phyloP scores from a whole-genome alignment of 2,888 invertebrate genomes.

The Amphimallon solstitiale region DNA sequence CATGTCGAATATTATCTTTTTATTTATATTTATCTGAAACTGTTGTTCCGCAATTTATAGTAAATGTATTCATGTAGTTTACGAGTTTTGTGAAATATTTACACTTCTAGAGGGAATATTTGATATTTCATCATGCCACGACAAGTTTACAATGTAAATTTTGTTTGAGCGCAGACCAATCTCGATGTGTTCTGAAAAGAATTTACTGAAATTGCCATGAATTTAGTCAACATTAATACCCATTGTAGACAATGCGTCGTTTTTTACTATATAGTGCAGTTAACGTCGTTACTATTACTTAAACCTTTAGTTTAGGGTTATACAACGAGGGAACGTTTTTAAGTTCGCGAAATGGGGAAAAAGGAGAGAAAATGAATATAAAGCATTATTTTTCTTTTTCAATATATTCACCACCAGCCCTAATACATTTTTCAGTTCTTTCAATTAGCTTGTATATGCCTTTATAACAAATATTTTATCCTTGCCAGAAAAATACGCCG shows the following conservation, averaged over 20 bases:
- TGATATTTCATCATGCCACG: constrained; percentile 38
- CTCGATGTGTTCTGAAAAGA: constrained; percentile 24
- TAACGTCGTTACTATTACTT: neutral
- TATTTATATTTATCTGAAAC: constrained; percentile 25
- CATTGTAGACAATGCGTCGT: neutral
- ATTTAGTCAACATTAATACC: constrained; percentile 18
- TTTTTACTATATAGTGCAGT: neutral
- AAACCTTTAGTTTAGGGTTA: too few relatives aligned
- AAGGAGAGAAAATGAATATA: neutral
- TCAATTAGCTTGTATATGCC: too few relatives aligned
- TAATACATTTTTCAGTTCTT: too few relatives aligned
- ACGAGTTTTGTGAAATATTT: constrained; percentile 39
- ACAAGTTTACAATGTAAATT: constrained; percentile 40
- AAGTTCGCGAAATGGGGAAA: too few relatives aligned
- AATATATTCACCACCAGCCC: too few relatives aligned
- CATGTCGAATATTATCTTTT: constrained; percentile 11
- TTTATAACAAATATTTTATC: too few relatives aligned
- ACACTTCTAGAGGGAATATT: constrained; percentile 42
- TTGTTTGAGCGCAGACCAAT: constrained; percentile 27
- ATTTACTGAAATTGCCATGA: constrained; percentile 33
- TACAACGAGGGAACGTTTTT: neutral
- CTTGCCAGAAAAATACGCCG: too few relatives aligned
- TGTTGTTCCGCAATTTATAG: constrained; percentile 23
- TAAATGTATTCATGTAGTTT: constrained; percentile 33
- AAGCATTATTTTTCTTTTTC: too few relatives aligned